Evolutionary conservation across 2,113 vertebrate genomes (phyloP).

Genomic region (Pedetes capensis): DNA sequence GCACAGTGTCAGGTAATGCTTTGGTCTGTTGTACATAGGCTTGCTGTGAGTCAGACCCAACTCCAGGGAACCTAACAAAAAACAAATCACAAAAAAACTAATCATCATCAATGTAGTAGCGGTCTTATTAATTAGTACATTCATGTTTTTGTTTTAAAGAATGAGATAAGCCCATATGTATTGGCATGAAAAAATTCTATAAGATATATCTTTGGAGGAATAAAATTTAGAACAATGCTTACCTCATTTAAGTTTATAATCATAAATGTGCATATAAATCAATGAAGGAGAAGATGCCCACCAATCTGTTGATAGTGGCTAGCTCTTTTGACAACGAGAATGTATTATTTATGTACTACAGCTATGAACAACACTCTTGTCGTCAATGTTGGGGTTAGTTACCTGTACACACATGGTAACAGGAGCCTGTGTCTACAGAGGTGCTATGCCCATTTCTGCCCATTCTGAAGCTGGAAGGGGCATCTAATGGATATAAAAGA

Average conservation of each 20-base stretch:
- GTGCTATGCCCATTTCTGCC: neutral
- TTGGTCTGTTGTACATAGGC: no score
- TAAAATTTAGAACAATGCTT: neutral
- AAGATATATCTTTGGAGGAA: neutral
- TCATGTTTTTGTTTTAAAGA: neutral
- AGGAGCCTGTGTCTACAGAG: neutral
- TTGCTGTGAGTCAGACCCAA: no score
- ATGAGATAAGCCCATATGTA: neutral
- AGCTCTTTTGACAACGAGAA: neutral
- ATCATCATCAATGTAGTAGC: neutral
- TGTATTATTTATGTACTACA: fast-evolving
- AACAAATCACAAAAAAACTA: neutral
- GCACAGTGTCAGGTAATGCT: no score
- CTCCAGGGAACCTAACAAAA: no score
- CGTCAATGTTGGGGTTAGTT: no score
- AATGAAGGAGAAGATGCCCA: neutral
- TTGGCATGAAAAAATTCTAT: neutral
- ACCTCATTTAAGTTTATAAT: neutral
- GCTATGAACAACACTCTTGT: no score
- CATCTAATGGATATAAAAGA: neutral
- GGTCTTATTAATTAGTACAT: neutral
- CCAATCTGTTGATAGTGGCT: neutral
- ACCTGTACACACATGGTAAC: no score
- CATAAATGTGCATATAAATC: neutral
- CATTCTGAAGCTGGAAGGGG: neutral